Base-by-base conservation (phyloP, 2,888 invertebrate species). In the Heteromyza rotundicornis region DNA sequence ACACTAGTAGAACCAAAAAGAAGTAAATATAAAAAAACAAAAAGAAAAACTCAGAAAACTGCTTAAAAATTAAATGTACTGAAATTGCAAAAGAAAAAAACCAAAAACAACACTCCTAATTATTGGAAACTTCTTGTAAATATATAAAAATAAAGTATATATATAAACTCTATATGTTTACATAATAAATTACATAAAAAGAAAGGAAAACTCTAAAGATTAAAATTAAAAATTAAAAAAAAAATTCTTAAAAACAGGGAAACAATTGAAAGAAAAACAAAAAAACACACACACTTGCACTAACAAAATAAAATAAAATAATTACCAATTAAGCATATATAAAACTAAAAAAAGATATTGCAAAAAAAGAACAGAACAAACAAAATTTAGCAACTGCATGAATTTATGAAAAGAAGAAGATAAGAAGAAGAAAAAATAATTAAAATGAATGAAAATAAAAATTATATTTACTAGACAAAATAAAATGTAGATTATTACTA, bases 231-330 rank as follows among this genome's bases (percentile, higher is more conserved):
- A 44, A 36, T 20, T 19, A 54, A 60, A 40, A 24, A 62, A 60
- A 47, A 57, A 61, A 32, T 16, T 24, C 27, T 49, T 77, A 74
- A 67, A 78, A 72, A 77, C 80, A 76, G 76, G 79, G 79, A 76
- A 76, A 77, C 72, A 78, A 75, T 75, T 74, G 68, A 76, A 71
- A 73, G 69, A n/a, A n/a, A n/a, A n/a, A n/a, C n/a, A n/a, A 77
- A 73, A 75, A 56, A 19, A 50, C 54, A 62, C 49, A 61, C 52
- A 51, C 23, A 23, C 23, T 51, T 36, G 50, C 40, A 58, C 22
- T 35, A 40, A 27, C 22, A 27, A 16, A 27, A n/a, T 47, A 22
- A 50, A 24, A 36, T 49, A 27, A 20, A 27, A 47, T 14, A 22
- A 59, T 50, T 62, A 57, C 52, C 1, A 35, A 53, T 44, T 27